Base-by-base conservation (phyloP, 2,888 invertebrate genomes). In the Drosophila nr. medialis region DNA sequence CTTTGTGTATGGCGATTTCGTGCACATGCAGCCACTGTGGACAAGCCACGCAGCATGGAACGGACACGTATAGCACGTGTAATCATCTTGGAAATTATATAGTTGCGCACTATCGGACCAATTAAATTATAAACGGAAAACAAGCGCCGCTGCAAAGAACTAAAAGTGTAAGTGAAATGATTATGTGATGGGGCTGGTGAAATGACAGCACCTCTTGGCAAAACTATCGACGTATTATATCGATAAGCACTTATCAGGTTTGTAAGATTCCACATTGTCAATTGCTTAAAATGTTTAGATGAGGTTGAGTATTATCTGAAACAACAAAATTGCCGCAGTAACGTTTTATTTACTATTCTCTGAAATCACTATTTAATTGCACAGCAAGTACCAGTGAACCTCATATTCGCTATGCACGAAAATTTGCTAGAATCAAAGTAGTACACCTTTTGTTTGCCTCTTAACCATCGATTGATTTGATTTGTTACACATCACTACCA, bases 111-210 rank as follows among this genome's bases (percentile, higher is more conserved):
- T 13, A 60, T 53, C 49, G 13, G 51, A 50, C 27, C 29, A 86
- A 69, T 61, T 72, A 62, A 78, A 48, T 68, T 58, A 55, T 62
- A 61, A 79, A 45, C 45, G 45, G 24, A 72, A 68, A 77, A 73
- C 64, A 70, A 63, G 48, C 56, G 64, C 49, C 21, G 24, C 38
- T 49, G 65, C 18, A 54, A 85, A 51, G 18, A 71, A 51, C 64
- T 66, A 54, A 71, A 81, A 67, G 60, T 58, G 55, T 58, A 65
- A 64, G 63, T 30, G 21, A 68, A 81, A 32, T 90, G 89, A 89
- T 86, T 90, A 86, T 86, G 90, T 85, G 85, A 85, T 85, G 70
- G 75, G 36, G 72, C 75, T 86, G 78, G 73, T 77, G 64, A 88
- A 88, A 82, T 90, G 75, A 71, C 85, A 87, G 71, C 18, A 38